phyloP scores from a whole-genome alignment of 2,797 vertebrate genomes.

The Microchirus variegatus region DNA sequence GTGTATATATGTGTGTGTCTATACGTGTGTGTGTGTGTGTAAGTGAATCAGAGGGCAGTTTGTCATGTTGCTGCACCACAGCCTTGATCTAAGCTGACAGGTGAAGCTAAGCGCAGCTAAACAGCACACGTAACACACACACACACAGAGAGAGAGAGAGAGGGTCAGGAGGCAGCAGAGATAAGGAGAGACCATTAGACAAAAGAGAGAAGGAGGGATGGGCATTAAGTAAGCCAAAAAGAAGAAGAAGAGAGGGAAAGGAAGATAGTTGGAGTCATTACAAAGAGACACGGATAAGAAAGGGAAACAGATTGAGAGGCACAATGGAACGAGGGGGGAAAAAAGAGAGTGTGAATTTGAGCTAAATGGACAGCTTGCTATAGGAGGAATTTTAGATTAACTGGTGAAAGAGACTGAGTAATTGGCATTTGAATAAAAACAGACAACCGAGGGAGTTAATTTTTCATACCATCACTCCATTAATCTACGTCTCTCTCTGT shows the following conservation, averaged over 20 bases:
- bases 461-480: slow-evolving; percentile 46
- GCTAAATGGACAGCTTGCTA: slow-evolving; percentile 31
- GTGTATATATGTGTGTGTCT: slow-evolving; percentile 11
- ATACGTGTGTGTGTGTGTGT: slow-evolving; percentile 36
- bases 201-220: slow-evolving; percentile 26
- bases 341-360: slow-evolving; percentile 20
- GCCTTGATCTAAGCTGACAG: slow-evolving; percentile 82
- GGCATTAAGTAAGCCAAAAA: slow-evolving; percentile 32
- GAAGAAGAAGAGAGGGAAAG: slow-evolving; percentile 32
- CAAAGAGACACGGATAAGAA: slow-evolving; percentile 37
- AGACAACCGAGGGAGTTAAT: slow-evolving; percentile 43
- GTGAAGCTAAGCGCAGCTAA: slow-evolving; percentile 82
- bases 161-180: slow-evolving; percentile 19
- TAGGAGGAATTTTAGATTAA: slow-evolving; percentile 50
- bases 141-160: slow-evolving; percentile 12
- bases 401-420: slow-evolving; percentile 56
- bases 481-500: slow-evolving; percentile 30
- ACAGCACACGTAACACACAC: slow-evolving; percentile 72
- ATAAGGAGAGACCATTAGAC: slow-evolving; percentile 28
- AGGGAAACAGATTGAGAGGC: slow-evolving; percentile 10
- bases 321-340: slow-evolving; percentile 5
- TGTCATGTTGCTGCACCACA: slow-evolving; percentile 78
- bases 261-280: slow-evolving; percentile 42
- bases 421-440: slow-evolving; percentile 70
- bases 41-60: slow-evolving; percentile 81